A percentile compares a stretch with the other conserved stretches of the same genome.
phyloP scores from a whole-genome alignment of 2,797 vertebrate species.

The Eutrigla gurnardus region DNA sequence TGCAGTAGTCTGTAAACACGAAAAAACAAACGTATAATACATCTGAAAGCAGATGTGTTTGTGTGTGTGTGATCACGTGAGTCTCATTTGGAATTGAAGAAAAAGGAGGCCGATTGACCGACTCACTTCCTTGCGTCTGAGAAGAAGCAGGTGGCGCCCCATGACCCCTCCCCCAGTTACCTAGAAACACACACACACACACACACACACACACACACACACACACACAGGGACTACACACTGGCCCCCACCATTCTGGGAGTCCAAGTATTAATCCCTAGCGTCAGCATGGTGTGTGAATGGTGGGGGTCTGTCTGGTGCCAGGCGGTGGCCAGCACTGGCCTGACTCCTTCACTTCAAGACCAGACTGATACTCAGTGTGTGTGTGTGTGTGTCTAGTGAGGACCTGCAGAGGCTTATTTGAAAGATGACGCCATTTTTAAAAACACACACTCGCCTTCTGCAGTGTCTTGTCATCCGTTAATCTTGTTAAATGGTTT shows the following conservation, averaged over 20 bases:
- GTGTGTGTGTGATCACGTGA: not conserved
- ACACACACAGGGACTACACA: constrained; percentile 26
- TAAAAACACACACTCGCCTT: constrained; percentile 59
- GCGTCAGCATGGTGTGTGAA: constrained; percentile 80
- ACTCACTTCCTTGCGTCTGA: constrained; percentile 75
- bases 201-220: constrained; percentile 11
- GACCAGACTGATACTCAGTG: constrained; percentile 40
- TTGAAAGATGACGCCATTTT: constrained; percentile 76
- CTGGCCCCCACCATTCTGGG: constrained; percentile 53
- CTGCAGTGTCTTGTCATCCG: constrained; percentile 71
- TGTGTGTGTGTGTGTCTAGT: constrained; percentile 32
- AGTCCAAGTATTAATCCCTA: constrained; percentile 80
- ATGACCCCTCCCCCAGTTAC: constrained; percentile 72
- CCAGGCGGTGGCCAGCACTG: constrained; percentile 78
- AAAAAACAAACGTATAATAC: not conserved
- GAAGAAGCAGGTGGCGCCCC: constrained; percentile 81
- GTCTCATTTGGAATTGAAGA: constrained; percentile 30
- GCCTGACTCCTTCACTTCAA: constrained; percentile 74
- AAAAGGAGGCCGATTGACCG: constrained; percentile 38
- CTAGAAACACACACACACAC: constrained; percentile 44
- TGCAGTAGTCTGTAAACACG: not conserved
- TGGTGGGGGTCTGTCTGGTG: constrained; percentile 82
- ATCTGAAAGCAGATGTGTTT: not conserved
- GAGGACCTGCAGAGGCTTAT: constrained; percentile 50
- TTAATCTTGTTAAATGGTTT: constrained; percentile 82